These are phyloP conservation scores for Neotoma lepida DNA, from an alignment of 2,113 vertebrate genomes.

Conservation along the genomic window DNA sequence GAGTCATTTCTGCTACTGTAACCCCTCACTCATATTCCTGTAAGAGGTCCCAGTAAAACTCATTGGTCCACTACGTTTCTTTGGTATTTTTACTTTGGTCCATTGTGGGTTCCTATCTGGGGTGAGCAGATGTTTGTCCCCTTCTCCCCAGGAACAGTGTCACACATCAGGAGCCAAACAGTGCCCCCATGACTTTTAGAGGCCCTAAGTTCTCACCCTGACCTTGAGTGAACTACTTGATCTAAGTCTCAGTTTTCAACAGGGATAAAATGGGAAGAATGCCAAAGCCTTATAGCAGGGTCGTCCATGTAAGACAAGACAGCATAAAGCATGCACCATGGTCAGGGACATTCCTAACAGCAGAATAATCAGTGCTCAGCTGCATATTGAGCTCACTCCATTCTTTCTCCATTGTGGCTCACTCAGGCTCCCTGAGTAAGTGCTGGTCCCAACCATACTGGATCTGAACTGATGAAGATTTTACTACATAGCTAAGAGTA, in stretches of 20 bases:
- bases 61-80: background rate
- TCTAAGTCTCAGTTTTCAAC: background rate
- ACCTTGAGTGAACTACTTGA: background rate
- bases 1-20: background rate
- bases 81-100: background rate
- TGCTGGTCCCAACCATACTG: background rate
- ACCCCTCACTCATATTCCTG: background rate
- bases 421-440: background rate
- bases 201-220: background rate
- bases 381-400: background rate
- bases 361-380: background rate
- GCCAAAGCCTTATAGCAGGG: too few relatives aligned
- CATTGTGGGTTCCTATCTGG: background rate
- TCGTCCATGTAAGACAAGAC: background rate
- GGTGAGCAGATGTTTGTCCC: background rate
- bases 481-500: background rate
- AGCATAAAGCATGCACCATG: background rate
- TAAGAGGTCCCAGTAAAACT: background rate
- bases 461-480: background rate
- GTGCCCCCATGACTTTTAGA: background rate
- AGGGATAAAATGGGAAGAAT: background rate
- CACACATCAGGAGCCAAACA: background rate
- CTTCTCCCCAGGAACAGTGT: background rate
- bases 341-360: background rate
- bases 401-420: background rate